Conservation (phyloP, 1,140 invertebrate genomes). For the Drosophila fuyamai region DNA sequence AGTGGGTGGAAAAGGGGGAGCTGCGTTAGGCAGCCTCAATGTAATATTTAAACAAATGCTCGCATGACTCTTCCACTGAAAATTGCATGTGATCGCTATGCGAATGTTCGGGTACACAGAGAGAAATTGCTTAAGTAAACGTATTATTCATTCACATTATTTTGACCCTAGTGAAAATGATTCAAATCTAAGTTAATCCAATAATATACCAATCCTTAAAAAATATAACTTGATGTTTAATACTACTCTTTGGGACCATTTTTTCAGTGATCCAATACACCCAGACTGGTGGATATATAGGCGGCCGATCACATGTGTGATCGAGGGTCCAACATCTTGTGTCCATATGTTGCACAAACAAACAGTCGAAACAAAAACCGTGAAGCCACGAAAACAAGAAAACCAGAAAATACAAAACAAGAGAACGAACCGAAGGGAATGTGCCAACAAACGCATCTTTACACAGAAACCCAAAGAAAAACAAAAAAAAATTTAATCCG, state of each 20-base stretch:
- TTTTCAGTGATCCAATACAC: neutral
- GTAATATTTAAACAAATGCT: conserved; percentile 55
- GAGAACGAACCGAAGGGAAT: conserved; percentile 32
- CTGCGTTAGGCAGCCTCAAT: conserved; percentile 18
- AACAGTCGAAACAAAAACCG: conserved; percentile 64
- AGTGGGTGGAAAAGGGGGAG: conserved; percentile 19
- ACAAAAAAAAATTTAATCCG: conserved; percentile 28
- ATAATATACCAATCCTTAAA: too few relatives aligned
- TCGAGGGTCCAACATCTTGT: conserved; percentile 71
- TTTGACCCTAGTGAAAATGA: too few relatives aligned
- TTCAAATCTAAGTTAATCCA: too few relatives aligned
- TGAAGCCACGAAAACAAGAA: conserved; percentile 31
- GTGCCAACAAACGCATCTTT: conserved; percentile 67
- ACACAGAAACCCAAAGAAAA: conserved; percentile 49
- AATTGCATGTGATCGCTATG: conserved; percentile 43
- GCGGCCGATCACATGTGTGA: conserved; percentile 58
- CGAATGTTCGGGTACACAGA: conserved; percentile 1
- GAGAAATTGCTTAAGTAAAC: too few relatives aligned
- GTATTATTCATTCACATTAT: too few relatives aligned
- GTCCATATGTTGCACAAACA: conserved; percentile 77
- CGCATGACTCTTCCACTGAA: conserved; percentile 50
- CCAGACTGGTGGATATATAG: conserved; percentile 15
- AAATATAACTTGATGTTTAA: neutral
- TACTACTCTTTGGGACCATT: neutral
- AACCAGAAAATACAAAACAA: conserved; percentile 7